Evolutionary conservation across 2,797 vertebrate species (phyloP).

Genomic region (Gephyroberyx darwinii): DNA sequence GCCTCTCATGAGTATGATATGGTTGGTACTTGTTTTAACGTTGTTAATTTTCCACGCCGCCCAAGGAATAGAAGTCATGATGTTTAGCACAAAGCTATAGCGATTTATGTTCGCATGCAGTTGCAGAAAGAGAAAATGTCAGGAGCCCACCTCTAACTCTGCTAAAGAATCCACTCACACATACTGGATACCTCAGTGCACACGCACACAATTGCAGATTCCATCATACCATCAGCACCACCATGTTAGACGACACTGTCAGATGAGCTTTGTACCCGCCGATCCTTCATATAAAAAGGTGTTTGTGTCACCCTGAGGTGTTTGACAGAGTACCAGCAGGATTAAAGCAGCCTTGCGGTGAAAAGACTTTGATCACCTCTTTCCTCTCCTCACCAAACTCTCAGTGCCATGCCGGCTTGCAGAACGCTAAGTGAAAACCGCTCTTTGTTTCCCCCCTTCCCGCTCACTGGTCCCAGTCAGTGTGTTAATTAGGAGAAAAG

Average conservation of each 20-base stretch:
- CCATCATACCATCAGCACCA: conserved; percentile 58
- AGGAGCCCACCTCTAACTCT: conserved; percentile 23
- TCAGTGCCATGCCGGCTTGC: conserved; percentile 54
- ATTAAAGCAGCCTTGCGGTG: conserved; percentile 64
- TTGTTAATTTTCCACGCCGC: conserved; percentile 19
- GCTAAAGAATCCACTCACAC: conserved; percentile 38
- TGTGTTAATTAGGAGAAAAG: conserved; percentile 50
- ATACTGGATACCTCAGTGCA: conserved; percentile 36
- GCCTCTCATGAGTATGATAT: conserved; percentile 20
- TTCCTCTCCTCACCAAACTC: conserved; percentile 55
- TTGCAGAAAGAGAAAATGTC: conserved; percentile 10
- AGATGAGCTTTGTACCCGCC: conserved; percentile 60
- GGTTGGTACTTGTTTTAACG: conserved; percentile 43
- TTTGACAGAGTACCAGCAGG: conserved; percentile 75
- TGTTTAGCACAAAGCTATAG: conserved; percentile 10
- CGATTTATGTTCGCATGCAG: conserved; percentile 11
- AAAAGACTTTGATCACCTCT: conserved; percentile 78
- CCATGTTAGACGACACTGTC: conserved; percentile 48
- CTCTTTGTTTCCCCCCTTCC: conserved; percentile 41
- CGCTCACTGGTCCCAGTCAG: conserved; percentile 33
- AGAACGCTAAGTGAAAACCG: conserved; percentile 37
- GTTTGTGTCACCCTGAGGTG: conserved; percentile 62
- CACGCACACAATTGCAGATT: conserved; percentile 35
- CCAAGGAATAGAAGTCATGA: conserved; percentile 18
- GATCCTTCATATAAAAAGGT: conserved; percentile 66